phyloP scores from a whole-genome alignment of 2,888 invertebrate species.

The Panzeria rudis region DNA sequence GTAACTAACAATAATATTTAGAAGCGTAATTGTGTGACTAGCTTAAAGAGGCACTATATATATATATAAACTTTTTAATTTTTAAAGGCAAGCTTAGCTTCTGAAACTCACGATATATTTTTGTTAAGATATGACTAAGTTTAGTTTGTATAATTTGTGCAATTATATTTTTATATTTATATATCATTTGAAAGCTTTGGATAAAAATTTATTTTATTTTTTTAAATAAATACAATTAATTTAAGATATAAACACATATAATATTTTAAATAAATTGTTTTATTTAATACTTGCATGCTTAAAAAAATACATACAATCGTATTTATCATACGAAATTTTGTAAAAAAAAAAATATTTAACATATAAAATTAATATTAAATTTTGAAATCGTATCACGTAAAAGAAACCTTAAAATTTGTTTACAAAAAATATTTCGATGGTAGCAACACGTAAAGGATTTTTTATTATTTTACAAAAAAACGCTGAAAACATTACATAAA shows the following conservation, averaged over 20 bases:
- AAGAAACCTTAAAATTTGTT: no score
- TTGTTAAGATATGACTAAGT: slow-evolving; percentile 10
- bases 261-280: not conserved
- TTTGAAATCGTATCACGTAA: slow-evolving; percentile 50
- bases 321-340: no score
- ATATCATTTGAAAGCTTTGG: slow-evolving; percentile 56
- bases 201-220: not conserved
- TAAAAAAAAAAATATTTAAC: not conserved
- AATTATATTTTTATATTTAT: slow-evolving; percentile 10
- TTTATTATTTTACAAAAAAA: no score
- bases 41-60: slow-evolving; percentile 53
- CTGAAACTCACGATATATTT: slow-evolving; percentile 51
- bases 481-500: no score
- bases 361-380: slow-evolving; percentile 3
- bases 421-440: not conserved
- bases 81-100: slow-evolving; percentile 53
- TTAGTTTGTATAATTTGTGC: slow-evolving; percentile 13
- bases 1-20: not conserved
- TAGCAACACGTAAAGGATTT: no score
- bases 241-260: not conserved
- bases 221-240: not conserved
- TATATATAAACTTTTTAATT: slow-evolving; percentile 9
- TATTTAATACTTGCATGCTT: not conserved
- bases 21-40: slow-evolving; percentile 23
- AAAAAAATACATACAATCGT: slow-evolving; percentile 1